phyloP scores from a whole-genome alignment of 2,888 invertebrate genomes.

The Chymomyza procnemis region DNA sequence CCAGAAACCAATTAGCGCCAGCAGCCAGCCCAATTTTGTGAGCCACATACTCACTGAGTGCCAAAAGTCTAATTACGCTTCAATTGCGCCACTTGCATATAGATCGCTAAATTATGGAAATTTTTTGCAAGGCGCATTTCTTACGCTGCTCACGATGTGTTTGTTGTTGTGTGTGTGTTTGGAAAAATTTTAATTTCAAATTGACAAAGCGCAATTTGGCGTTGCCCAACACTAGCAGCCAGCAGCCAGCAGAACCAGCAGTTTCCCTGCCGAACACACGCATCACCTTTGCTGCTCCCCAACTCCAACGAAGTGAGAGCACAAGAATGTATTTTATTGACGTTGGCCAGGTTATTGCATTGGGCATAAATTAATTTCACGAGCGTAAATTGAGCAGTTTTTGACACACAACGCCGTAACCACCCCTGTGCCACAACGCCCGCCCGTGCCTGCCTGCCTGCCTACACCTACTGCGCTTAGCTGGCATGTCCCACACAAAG shows the following conservation, averaged over 20 bases:
- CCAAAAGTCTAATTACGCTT: slow-evolving; percentile 76
- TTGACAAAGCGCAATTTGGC: slow-evolving; percentile 69
- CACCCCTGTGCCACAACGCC: slow-evolving; percentile 2
- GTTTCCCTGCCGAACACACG: neutral
- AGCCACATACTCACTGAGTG: slow-evolving; percentile 29
- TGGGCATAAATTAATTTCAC: slow-evolving; percentile 79
- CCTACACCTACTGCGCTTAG: neutral
- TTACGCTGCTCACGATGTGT: slow-evolving; percentile 32
- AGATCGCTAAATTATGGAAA: slow-evolving; percentile 79
- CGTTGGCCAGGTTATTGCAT: slow-evolving; percentile 78
- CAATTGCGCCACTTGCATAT: slow-evolving; percentile 78
- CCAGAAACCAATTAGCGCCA: slow-evolving; percentile 72
- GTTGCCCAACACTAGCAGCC: slow-evolving; percentile 7
- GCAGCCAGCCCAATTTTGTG: slow-evolving; percentile 47
- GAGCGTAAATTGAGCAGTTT: slow-evolving; percentile 77
- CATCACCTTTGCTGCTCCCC: neutral
- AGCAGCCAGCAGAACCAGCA: neutral
- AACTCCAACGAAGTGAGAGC: neutral
- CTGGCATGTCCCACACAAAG: slow-evolving; percentile 33
- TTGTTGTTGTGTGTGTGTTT: slow-evolving; percentile 19
- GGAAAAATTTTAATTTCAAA: slow-evolving; percentile 73
- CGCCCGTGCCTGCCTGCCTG: neutral
- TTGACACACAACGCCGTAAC: slow-evolving; percentile 41
- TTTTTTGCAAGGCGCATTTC: slow-evolving; percentile 71
- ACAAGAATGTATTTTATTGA: slow-evolving; percentile 78